phyloP scores from a whole-genome alignment of 2,797 vertebrate genomes.

The Sparidentex hasta region DNA sequence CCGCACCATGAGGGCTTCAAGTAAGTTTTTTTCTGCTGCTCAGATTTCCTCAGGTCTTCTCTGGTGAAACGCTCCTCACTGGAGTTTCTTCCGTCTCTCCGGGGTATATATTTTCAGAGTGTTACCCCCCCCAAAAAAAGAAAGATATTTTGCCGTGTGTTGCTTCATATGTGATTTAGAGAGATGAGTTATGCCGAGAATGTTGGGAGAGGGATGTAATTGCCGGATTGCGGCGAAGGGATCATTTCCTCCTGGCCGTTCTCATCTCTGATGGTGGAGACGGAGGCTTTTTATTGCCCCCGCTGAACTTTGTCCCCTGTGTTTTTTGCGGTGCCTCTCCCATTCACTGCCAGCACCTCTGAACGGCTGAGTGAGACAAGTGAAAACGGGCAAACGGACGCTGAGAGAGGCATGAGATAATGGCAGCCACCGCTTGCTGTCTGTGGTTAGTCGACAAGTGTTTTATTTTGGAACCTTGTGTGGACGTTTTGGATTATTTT shows the following conservation, averaged over 20 bases:
- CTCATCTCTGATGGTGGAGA: slow-evolving; percentile 65
- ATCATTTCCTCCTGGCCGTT: slow-evolving; percentile 66
- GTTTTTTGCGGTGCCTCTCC: slow-evolving; percentile 42
- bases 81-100: slow-evolving; percentile 5
- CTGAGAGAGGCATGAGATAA: slow-evolving; percentile 15
- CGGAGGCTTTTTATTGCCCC: slow-evolving; percentile 60
- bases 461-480: background rate
- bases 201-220: slow-evolving; percentile 73
- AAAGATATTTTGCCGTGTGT: slow-evolving; percentile 23
- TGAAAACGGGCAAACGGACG: slow-evolving; percentile 27
- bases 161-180: slow-evolving; percentile 65
- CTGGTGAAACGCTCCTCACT: slow-evolving; percentile 1
- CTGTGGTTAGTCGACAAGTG: background rate
- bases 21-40: slow-evolving; percentile 71
- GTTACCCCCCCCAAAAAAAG: background rate
- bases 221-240: slow-evolving; percentile 70
- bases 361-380: slow-evolving; percentile 27
- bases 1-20: slow-evolving; percentile 76
- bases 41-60: background rate
- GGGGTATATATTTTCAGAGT: slow-evolving; percentile 54
- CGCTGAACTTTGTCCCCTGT: slow-evolving; percentile 68
- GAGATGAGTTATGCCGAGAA: slow-evolving; percentile 72
- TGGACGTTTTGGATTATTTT: background rate
- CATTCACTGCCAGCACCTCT: slow-evolving; percentile 28
- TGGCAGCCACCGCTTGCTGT: background rate